These are phyloP conservation scores for Archips xylosteana DNA, from an alignment of 2,888 invertebrate genomes.

Conservation along the genomic window DNA sequence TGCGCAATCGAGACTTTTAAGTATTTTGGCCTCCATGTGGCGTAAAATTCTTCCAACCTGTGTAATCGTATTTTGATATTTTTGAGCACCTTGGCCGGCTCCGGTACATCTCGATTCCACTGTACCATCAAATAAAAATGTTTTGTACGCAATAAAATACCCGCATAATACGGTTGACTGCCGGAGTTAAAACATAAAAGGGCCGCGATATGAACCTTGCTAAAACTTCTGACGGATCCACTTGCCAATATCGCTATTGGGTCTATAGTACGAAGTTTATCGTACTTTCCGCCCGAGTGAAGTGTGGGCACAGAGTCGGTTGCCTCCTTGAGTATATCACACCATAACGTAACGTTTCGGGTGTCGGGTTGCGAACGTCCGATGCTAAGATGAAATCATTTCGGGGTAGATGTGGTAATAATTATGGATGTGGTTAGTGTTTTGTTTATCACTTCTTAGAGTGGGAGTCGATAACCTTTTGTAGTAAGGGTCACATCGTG, in stretches of 20 bases:
- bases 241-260: conserved; percentile 40
- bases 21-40: too few species aligned
- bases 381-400: conserved; percentile 1
- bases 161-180: conserved; percentile 23
- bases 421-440: conserved; percentile 1
- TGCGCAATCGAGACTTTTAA: too few species aligned
- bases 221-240: conserved; percentile 33
- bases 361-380: background rate
- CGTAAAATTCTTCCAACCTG: too few species aligned
- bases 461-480: too few species aligned
- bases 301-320: conserved; percentile 23
- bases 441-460: background rate
- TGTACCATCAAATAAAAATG: conserved; percentile 12
- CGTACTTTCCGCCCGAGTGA: conserved; percentile 36
- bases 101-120: background rate
- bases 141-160: conserved; percentile 31
- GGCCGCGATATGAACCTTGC: conserved; percentile 13
- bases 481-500: too few species aligned
- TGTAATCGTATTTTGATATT: too few species aligned
- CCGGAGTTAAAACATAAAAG: conserved; percentile 33
- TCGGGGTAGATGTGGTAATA: conserved; percentile 7
- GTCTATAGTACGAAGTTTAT: conserved; percentile 36
- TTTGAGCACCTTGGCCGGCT: background rate
- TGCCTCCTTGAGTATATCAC: conserved; percentile 31
- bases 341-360: conserved; percentile 21